A percentile compares a stretch with the other conserved stretches of the same genome.
Conservation (phyloP, 2,797 vertebrate genomes). For the Channallabes apus region DNA sequence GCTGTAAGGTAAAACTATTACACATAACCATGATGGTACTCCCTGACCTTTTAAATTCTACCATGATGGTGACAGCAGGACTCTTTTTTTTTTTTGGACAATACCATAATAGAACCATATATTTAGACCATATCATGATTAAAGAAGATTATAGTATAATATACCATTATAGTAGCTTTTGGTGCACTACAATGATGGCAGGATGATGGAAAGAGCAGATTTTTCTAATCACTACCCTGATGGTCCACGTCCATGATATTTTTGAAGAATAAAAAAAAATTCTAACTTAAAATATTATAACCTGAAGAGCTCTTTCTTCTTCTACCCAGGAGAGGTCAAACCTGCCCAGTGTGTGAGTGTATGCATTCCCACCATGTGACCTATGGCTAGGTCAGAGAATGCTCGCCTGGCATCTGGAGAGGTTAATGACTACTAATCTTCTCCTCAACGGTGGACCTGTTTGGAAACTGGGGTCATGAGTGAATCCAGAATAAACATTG, state of each 20-base stretch:
- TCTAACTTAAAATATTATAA: background rate
- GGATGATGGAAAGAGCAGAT: background rate
- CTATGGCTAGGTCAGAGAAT: background rate
- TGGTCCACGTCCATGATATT: background rate
- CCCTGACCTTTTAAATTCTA: background rate
- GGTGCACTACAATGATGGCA: background rate
- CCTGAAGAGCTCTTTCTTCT: background rate
- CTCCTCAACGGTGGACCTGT: constrained; percentile 22
- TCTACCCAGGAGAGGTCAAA: background rate
- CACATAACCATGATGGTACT: background rate
- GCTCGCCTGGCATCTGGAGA: constrained; percentile 31
- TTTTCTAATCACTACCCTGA: background rate
- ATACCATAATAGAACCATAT: background rate
- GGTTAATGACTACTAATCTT: constrained; percentile 43
- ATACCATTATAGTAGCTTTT: background rate
- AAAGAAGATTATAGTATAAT: too few relatives aligned
- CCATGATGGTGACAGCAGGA: background rate
- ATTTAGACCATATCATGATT: too few relatives aligned
- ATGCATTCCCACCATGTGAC: background rate
- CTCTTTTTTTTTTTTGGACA: background rate
- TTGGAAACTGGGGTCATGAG: constrained; percentile 31
- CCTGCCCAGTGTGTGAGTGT: background rate
- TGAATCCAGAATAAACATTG: constrained; percentile 46
- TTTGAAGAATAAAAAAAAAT: background rate
- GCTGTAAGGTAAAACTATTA: background rate